Conservation (phyloP, 64 coral and sea anemone genomes). For the Montipora sp. region DNA sequence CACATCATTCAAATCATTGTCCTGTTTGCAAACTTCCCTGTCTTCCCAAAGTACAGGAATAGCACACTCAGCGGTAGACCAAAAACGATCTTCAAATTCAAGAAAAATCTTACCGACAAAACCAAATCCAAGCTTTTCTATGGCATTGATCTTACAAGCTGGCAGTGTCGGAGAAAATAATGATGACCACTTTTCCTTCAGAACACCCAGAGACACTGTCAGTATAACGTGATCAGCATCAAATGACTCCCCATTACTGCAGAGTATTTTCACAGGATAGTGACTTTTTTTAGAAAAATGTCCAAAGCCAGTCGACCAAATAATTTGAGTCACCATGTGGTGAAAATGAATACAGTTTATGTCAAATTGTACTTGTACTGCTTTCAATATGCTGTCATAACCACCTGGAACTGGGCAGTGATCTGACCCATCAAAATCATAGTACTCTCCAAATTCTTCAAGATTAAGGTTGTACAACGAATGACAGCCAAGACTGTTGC, state of each 20-base stretch:
- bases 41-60: conserved; percentile 13
- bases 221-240: conserved; percentile 71
- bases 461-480: conserved; percentile 49
- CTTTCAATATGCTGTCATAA: conserved; percentile 44
- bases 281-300: neutral
- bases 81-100: conserved; percentile 65
- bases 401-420: conserved; percentile 44
- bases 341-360: conserved; percentile 6
- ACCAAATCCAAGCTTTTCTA: conserved; percentile 67
- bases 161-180: conserved; percentile 61
- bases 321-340: conserved; percentile 51
- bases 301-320: conserved; percentile 11
- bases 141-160: conserved; percentile 48
- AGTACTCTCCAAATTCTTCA: conserved; percentile 46
- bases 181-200: conserved; percentile 39
- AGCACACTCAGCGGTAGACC: conserved; percentile 41
- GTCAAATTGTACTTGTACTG: conserved; percentile 4
- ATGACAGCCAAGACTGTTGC: conserved; percentile 31
- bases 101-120: conserved; percentile 55
- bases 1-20: neutral
- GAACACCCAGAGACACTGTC: conserved; percentile 65
- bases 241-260: conserved; percentile 56
- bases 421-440: conserved; percentile 8
- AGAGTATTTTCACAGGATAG: conserved; percentile 56
- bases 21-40: neutral